A percentile compares a stretch with the other conserved stretches of the same genome.
These are phyloP conservation scores for Anarsia innoxiella DNA, from an alignment of 2,888 invertebrate species.

Conservation along the genomic window DNA sequence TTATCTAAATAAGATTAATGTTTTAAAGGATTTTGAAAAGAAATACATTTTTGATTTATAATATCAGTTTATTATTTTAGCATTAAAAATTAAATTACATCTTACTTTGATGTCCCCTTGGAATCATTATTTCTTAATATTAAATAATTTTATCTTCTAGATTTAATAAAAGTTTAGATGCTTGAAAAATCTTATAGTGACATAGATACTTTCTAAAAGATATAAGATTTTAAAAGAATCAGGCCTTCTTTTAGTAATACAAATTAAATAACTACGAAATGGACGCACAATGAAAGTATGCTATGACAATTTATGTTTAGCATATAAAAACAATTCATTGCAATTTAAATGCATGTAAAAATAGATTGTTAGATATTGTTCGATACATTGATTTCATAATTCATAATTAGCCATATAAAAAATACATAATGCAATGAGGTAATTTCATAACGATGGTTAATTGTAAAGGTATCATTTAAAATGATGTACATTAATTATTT, in stretches of 20 bases:
- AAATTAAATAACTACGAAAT: slow-evolving; percentile 46
- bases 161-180: slow-evolving; percentile 47
- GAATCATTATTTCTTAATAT: slow-evolving; percentile 50
- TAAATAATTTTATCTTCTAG: slow-evolving; percentile 63
- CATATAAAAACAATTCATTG: slow-evolving; percentile 68
- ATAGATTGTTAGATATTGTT: slow-evolving; percentile 50
- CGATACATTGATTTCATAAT: slow-evolving; percentile 43
- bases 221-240: slow-evolving; percentile 17
- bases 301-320: slow-evolving; percentile 43
- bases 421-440: no score
- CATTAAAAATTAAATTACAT: slow-evolving; percentile 63
- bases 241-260: slow-evolving; percentile 41
- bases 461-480: no score
- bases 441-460: no score
- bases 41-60: no score
- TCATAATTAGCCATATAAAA: slow-evolving; percentile 47
- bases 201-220: slow-evolving; percentile 4
- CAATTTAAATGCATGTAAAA: slow-evolving; percentile 70
- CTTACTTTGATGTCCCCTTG: slow-evolving; percentile 40
- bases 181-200: slow-evolving; percentile 32
- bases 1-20: no score
- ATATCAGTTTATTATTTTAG: slow-evolving; percentile 44
- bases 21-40: no score
- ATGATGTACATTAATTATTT: no score
- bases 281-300: slow-evolving; percentile 58